Conservation (phyloP, 2,113 vertebrate genomes). For the Nerophis ophidion region DNA sequence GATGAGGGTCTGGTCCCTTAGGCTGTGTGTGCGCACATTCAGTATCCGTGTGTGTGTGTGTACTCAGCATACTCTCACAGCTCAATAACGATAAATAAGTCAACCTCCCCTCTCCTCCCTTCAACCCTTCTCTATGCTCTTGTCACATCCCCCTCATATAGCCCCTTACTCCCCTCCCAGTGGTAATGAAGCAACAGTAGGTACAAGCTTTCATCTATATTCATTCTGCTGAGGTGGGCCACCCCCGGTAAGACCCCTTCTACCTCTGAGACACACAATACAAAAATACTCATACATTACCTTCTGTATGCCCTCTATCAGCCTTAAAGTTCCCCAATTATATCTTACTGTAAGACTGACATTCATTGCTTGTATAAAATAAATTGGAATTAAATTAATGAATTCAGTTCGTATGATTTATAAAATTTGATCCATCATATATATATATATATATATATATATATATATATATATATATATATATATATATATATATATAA, state of each 20-base stretch:
- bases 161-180: constrained; percentile 39
- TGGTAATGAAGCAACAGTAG: constrained; percentile 63
- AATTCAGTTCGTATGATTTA: not conserved
- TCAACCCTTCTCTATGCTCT: constrained; percentile 44
- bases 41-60: constrained; percentile 15
- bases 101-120: constrained; percentile 47
- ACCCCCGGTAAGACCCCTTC: constrained; percentile 35
- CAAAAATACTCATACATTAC: constrained; percentile 38
- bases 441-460: not conserved
- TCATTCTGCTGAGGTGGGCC: constrained; percentile 47
- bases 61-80: constrained; percentile 52
- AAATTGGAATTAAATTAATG: not conserved
- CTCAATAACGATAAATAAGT: constrained; percentile 71
- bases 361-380: no score
- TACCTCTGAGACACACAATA: constrained; percentile 30
- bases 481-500: constrained; percentile 3
- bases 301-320: not conserved
- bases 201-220: constrained; percentile 60
- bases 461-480: not conserved
- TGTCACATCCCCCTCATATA: constrained; percentile 49
- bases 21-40: constrained; percentile 27
- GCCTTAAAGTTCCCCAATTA: constrained; percentile 7
- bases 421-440: not conserved
- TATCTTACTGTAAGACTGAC: not conserved
- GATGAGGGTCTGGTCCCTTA: constrained; percentile 57